A percentile compares a stretch with the other conserved stretches of the same genome.
Conservation (phyloP, 2,888 invertebrate species). For the Zygaena filipendulae region DNA sequence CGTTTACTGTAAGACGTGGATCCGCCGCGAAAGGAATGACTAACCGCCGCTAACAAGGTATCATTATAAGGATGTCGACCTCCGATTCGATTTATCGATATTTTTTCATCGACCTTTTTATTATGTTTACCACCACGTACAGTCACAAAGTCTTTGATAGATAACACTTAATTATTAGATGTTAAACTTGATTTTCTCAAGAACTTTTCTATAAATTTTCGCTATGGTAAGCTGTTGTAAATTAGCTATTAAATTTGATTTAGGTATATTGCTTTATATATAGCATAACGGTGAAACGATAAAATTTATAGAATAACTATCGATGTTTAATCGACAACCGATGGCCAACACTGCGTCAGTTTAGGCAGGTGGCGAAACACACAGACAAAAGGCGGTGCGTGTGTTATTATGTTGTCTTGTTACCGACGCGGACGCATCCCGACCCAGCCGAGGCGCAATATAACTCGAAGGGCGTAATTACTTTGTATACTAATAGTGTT, state of each 20-base stretch:
- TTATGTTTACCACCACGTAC: constrained; percentile 22
- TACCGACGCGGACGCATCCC: constrained; percentile 55
- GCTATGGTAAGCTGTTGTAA: no score
- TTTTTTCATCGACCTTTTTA: constrained; percentile 35
- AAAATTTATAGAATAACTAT: no score
- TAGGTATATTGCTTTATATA: no score
- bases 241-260: no score
- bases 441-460: constrained; percentile 34
- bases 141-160: constrained; percentile 1
- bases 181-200: no score
- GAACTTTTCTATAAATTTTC: no score
- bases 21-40: constrained; percentile 38
- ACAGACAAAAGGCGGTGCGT: constrained; percentile 57
- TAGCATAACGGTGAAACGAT: no score
- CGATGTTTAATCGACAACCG: no score
- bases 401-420: constrained; percentile 68
- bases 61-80: constrained; percentile 56
- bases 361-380: constrained; percentile 67
- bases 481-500: constrained; percentile 42
- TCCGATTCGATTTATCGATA: constrained; percentile 36
- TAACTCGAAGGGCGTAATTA: constrained; percentile 55
- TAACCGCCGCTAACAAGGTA: constrained; percentile 60
- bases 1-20: constrained; percentile 27
- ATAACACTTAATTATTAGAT: no score
- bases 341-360: no score